Evolutionary conservation across 2,888 invertebrate genomes (phyloP).

Genomic region (Molorchus minor): DNA sequence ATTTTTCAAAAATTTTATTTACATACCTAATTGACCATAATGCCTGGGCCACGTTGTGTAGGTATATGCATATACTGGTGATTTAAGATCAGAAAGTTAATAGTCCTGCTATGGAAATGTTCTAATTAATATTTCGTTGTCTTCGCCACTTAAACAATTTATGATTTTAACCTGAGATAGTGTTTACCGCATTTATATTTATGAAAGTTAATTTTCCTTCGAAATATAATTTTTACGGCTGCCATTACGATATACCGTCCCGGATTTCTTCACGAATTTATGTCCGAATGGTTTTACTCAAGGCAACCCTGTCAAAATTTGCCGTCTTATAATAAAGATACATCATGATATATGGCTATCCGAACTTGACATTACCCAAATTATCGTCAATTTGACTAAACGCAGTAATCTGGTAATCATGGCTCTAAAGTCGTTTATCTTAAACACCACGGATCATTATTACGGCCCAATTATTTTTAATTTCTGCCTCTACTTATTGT

Average conservation of each 20-base stretch:
- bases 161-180: too few relatives aligned
- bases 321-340: constrained; percentile 16
- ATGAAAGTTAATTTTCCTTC: not conserved
- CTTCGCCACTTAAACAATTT: too few relatives aligned
- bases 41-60: too few relatives aligned
- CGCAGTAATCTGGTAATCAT: constrained; percentile 19
- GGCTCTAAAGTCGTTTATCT: constrained; percentile 22
- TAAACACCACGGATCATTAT: constrained; percentile 26
- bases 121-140: too few relatives aligned
- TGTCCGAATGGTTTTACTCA: not conserved
- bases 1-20: too few relatives aligned
- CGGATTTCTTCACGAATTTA: not conserved
- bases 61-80: too few relatives aligned
- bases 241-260: not conserved
- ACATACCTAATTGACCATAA: too few relatives aligned
- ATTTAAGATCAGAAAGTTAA: too few relatives aligned
- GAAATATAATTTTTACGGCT: constrained; percentile 1
- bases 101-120: too few relatives aligned
- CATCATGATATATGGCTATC: constrained; percentile 23
- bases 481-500: constrained; percentile 12
- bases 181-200: too few relatives aligned
- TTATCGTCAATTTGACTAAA: constrained; percentile 25
- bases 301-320: constrained; percentile 16
- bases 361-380: constrained; percentile 25
- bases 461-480: constrained; percentile 18